Conservation (phyloP, 2,888 invertebrate genomes). For the Heliconius erato region DNA sequence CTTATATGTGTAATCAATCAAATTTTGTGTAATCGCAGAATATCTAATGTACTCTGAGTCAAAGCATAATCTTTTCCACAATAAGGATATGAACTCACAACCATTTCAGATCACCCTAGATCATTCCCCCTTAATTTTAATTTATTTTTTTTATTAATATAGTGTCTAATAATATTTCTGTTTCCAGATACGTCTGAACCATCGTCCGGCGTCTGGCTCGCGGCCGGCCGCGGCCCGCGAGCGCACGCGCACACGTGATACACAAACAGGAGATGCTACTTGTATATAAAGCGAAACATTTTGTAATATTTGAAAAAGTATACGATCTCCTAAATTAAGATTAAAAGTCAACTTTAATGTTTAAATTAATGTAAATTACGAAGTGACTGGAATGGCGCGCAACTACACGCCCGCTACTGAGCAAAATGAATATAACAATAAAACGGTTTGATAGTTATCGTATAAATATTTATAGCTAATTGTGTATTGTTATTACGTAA, state of each 20-base stretch:
- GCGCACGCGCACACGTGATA: constrained; percentile 63
- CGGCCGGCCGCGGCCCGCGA: constrained; percentile 52
- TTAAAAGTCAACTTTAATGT: constrained; percentile 85
- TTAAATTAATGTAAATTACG: constrained; percentile 76
- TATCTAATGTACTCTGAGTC: too few relatives aligned
- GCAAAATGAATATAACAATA: constrained; percentile 80
- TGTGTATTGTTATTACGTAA: constrained; percentile 86
- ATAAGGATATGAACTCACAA: too few relatives aligned
- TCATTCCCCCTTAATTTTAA: neutral
- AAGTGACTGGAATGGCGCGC: constrained; percentile 78
- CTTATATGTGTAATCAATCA: too few relatives aligned
- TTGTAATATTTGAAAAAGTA: constrained; percentile 86
- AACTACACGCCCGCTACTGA: constrained; percentile 73
- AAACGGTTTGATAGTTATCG: constrained; percentile 84
- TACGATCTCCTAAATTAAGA: constrained; percentile 86
- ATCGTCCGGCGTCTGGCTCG: constrained; percentile 64
- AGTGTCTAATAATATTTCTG: neutral
- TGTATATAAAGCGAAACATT: constrained; percentile 84
- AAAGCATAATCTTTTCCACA: too few relatives aligned
- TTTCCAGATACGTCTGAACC: constrained; percentile 80
- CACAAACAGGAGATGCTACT: constrained; percentile 80
- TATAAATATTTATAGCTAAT: constrained; percentile 87
- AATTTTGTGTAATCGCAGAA: too few relatives aligned
- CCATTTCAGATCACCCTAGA: too few relatives aligned
- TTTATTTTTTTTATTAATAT: neutral